Percentiles rank a stretch among this genome's conserved stretches.
Conservation (phyloP, 2,888 invertebrate genomes). For the Schizotus pectinicornis region DNA sequence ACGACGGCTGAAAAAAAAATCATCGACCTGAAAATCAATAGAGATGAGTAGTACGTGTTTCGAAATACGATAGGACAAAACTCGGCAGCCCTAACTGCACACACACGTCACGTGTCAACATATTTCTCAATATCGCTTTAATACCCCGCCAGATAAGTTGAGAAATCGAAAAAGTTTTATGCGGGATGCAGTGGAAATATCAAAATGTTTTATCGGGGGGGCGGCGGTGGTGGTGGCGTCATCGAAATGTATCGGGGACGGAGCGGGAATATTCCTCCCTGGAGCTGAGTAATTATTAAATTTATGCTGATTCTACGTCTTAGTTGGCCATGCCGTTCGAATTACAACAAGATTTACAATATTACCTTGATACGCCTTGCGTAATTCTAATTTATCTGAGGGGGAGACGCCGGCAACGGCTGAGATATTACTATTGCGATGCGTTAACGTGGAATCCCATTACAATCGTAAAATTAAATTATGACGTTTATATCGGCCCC, state of each 20-base stretch:
- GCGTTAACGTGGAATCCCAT: slow-evolving; percentile 46
- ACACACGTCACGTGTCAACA: slow-evolving; percentile 46
- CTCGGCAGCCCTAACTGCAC: slow-evolving; percentile 28
- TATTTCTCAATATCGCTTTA: slow-evolving; percentile 48
- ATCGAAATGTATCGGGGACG: slow-evolving; percentile 17
- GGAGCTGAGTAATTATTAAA: slow-evolving; percentile 60
- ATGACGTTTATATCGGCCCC: slow-evolving; percentile 44
- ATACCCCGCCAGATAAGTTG: slow-evolving; percentile 46
- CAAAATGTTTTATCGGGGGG: slow-evolving; percentile 3
- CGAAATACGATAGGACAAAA: slow-evolving; percentile 39
- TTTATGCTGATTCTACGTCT: slow-evolving; percentile 64
- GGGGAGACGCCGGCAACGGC: slow-evolving; percentile 40
- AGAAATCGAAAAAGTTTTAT: slow-evolving; percentile 50
- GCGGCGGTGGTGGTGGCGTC: slow-evolving; percentile 5
- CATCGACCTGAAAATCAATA: slow-evolving; percentile 42
- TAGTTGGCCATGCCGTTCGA: slow-evolving; percentile 58
- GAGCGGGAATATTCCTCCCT: slow-evolving; percentile 47
- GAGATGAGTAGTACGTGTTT: slow-evolving; percentile 40
- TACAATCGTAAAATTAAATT: slow-evolving; percentile 56
- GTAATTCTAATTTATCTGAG: slow-evolving; percentile 60
- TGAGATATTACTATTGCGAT: slow-evolving; percentile 57
- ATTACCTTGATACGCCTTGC: slow-evolving; percentile 61
- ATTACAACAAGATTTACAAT: slow-evolving; percentile 62
- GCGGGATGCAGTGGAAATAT: slow-evolving; percentile 10
- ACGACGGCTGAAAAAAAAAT: slow-evolving; percentile 28